Evolutionary conservation across 2,888 invertebrate species (phyloP), one percentile per base, ranked within the genome.

Genomic region (Troides oblongomaculatus): DNA sequence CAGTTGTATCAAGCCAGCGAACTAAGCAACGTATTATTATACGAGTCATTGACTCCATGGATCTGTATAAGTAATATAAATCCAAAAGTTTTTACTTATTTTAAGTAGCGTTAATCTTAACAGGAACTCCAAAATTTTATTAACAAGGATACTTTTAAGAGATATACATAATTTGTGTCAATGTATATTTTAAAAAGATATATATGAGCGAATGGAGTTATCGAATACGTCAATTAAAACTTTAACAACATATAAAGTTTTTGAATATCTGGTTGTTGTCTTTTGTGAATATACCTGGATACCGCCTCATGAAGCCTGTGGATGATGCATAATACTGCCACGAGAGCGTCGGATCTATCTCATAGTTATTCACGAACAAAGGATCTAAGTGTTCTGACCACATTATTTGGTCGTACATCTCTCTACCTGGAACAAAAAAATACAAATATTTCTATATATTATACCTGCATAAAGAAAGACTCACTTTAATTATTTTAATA

Each of bases 251-350:
- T 23, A 14, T 58, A 23, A 57, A 21, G 57, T 21, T 21, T 7
- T 21, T 2, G n/a, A 57, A 10, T 21, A 0, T 57, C 18, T 18
- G 12, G 23, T 5, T 18, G 56, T 57, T 12, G 39, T 50, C 18
- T 39, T 18, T 18, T 14, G 53, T 18, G 4, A n/a, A 18, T n/a
- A 75, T 90, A 96, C 99, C 99, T 85, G 99, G 99, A 93, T 97
- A 99, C 81, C 98, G 95, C 79, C 99, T 93, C 86, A 99, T 95
- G 88, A 99, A 99, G 64, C 99, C 99, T 1, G 96, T 94, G n/a
- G 98, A 96, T 68, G 98, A 98, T 66, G 99, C 99, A 90, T 98
- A 99, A 92, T 98, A 99, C 92, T 99, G 99, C 98, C 99, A 99
- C n/a, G 97, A 97, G 59, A 99, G 93, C 1, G 97, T 96, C 0